These are phyloP conservation scores for Orthosia cruda DNA, from an alignment of 2,888 invertebrate species.

Conservation along the genomic window DNA sequence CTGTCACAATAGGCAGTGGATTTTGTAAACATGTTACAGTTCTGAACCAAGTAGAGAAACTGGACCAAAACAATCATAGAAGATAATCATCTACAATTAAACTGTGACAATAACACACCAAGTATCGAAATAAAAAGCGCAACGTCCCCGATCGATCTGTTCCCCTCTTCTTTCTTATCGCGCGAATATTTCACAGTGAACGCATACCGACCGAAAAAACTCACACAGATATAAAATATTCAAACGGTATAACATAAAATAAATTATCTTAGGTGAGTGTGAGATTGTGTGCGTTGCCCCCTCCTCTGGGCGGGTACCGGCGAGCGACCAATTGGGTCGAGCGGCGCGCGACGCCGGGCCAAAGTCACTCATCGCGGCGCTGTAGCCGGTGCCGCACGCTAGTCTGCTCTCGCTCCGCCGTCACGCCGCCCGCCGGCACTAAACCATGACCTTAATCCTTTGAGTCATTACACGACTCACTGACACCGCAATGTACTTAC, in stretches of 20 bases:
- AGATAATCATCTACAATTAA: conserved; percentile 78
- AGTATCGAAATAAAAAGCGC: conserved; percentile 89
- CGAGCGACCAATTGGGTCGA: conserved; percentile 90
- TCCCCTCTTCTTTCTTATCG: conserved; percentile 92
- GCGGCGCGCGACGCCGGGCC: conserved; percentile 90
- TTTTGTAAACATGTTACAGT: background rate
- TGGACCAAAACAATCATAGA: conserved; percentile 4
- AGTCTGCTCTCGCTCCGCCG: conserved; percentile 66
- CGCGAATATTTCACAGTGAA: conserved; percentile 92
- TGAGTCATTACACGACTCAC: conserved; percentile 71
- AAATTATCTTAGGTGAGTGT: conserved; percentile 91
- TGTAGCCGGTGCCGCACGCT: conserved; percentile 75
- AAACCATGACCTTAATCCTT: conserved; percentile 78
- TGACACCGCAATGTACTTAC: conserved; percentile 62
- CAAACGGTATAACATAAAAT: conserved; percentile 92
- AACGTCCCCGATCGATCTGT: conserved; percentile 91
- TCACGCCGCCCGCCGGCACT: conserved; percentile 68
- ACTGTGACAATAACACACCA: conserved; percentile 82
- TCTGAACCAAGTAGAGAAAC: conserved; percentile 1
- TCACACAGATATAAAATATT: conserved; percentile 92
- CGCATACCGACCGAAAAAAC: conserved; percentile 91
- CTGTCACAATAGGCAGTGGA: background rate
- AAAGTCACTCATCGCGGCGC: conserved; percentile 85
- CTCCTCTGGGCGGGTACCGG: conserved; percentile 88
- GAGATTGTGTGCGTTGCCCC: conserved; percentile 89